phyloP scores from a whole-genome alignment of 2,113 vertebrate species.

The Carassius auratus region DNA sequence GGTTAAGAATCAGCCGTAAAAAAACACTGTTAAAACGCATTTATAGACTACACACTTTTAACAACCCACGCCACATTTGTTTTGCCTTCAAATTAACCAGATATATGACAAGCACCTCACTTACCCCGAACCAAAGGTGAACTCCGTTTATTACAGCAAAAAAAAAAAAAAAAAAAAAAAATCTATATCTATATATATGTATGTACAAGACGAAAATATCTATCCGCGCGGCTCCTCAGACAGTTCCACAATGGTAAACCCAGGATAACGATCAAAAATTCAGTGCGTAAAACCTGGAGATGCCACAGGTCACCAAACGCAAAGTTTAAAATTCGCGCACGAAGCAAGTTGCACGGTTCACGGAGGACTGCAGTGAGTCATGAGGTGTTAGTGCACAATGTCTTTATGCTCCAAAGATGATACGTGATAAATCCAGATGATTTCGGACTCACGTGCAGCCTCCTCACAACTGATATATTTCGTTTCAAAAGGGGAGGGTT shows the following conservation, averaged over 20 bases:
- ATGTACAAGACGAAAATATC: constrained; percentile 19
- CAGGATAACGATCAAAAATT: constrained; percentile 1
- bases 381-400: constrained; percentile 11
- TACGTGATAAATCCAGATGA: constrained; percentile 30
- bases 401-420: constrained; percentile 18
- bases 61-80: neutral
- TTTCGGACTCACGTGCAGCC: constrained; percentile 18
- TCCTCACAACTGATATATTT: constrained; percentile 39
- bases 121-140: constrained; percentile 53
- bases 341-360: neutral
- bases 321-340: constrained; percentile 14
- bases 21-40: neutral
- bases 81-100: neutral
- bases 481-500: constrained; percentile 47
- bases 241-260: constrained; percentile 19
- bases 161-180: neutral
- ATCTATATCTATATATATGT: no score
- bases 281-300: constrained; percentile 48
- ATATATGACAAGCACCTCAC: neutral
- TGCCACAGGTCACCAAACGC: constrained; percentile 23
- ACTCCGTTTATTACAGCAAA: constrained; percentile 12
- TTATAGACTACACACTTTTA: neutral
- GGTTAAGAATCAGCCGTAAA: neutral
- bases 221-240: constrained; percentile 9
- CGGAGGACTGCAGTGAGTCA: constrained; percentile 25